A percentile compares a stretch with the other conserved stretches of the same genome.
phyloP scores from a whole-genome alignment of 1,140 invertebrate species.

The Anoplolepis gracilipes region DNA sequence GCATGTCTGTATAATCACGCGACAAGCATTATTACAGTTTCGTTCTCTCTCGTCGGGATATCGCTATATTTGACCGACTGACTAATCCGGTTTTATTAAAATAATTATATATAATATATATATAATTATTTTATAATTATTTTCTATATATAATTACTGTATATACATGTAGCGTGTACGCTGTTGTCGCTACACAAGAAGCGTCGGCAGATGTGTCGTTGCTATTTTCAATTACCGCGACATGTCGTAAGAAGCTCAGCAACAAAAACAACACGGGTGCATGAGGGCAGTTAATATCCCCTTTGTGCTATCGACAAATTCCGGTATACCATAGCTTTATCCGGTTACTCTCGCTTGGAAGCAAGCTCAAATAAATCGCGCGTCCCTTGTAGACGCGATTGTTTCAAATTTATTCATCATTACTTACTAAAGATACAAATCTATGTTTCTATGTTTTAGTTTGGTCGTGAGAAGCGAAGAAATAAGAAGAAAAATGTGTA shows the following conservation, averaged over 20 bases:
- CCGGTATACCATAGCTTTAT: conserved; percentile 15
- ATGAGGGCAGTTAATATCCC: conserved; percentile 35
- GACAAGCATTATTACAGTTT: background rate
- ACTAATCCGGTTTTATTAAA: conserved; percentile 28
- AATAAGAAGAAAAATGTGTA: background rate
- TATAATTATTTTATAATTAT: no score
- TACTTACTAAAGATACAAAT: background rate
- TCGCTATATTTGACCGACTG: conserved; percentile 1
- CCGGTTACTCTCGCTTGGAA: conserved; percentile 15
- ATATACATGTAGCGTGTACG: conserved; percentile 16
- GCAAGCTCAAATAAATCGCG: background rate
- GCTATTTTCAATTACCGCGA: conserved; percentile 39
- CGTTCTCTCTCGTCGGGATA: background rate
- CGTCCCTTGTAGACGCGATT: background rate
- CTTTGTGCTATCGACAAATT: conserved; percentile 46
- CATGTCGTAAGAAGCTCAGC: conserved; percentile 26
- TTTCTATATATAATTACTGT: no score
- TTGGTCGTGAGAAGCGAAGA: conserved; percentile 11
- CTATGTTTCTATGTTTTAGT: background rate
- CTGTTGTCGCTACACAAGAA: conserved; percentile 31
- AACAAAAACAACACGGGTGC: conserved; percentile 43
- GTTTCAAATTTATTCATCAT: background rate
- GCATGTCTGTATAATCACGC: conserved; percentile 19
- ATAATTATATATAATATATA: no score
- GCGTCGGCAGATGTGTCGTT: background rate